A percentile compares a stretch with the other conserved stretches of the same genome.
These are phyloP conservation scores for Acanthurus tractus DNA, from an alignment of 2,797 vertebrate genomes.

Conservation along the genomic window DNA sequence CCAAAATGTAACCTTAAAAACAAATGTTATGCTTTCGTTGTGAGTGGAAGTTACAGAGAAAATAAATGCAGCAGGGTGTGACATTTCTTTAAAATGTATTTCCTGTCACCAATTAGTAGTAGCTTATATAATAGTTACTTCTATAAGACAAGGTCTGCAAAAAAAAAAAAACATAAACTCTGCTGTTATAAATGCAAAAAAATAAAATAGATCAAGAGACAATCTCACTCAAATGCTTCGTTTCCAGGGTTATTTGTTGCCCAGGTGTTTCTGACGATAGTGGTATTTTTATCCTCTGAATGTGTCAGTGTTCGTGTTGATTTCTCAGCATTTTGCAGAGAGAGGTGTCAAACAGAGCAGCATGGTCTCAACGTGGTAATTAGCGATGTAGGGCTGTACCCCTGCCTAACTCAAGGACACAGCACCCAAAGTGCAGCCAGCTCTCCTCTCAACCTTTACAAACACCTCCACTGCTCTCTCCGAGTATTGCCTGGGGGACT, in stretches of 20 bases:
- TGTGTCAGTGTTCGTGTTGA: constrained; percentile 30
- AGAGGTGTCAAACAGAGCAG: constrained; percentile 63
- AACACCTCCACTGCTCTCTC: constrained; percentile 34
- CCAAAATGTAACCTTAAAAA: neutral
- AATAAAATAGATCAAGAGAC: neutral
- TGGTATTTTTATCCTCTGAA: constrained; percentile 46
- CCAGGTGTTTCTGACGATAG: constrained; percentile 11
- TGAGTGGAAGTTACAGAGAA: neutral
- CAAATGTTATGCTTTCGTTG: neutral
- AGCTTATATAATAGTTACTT: neutral
- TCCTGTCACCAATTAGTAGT: neutral
- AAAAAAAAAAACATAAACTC: neutral
- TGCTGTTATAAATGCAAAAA: neutral
- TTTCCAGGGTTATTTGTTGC: constrained; percentile 8
- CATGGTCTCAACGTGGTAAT: constrained; percentile 64
- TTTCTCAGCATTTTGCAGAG: constrained; percentile 51
- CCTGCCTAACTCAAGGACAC: constrained; percentile 73
- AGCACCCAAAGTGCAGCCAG: constrained; percentile 29
- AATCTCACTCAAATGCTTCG: neutral
- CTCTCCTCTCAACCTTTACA: constrained; percentile 39
- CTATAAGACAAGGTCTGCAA: neutral
- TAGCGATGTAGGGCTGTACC: constrained; percentile 62
- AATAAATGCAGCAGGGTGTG: neutral
- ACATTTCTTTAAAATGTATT: neutral
- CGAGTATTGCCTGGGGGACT: constrained; percentile 45